These are phyloP conservation scores for Crax fasciolata DNA, from an alignment of 2,797 vertebrate species.

Conservation along the genomic window DNA sequence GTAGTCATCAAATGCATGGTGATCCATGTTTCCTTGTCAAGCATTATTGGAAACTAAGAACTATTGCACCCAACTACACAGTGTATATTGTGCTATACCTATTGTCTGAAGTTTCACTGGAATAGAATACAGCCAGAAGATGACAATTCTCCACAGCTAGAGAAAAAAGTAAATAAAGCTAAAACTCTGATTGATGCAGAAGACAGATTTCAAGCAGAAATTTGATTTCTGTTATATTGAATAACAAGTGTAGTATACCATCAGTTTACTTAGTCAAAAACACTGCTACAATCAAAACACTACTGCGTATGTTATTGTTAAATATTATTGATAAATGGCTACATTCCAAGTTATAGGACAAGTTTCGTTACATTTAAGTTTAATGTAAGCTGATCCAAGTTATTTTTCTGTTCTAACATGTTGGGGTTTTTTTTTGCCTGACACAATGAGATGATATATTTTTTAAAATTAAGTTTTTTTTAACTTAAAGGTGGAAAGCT, in stretches of 20 bases:
- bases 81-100: not conserved
- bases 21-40: not conserved
- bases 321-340: not conserved
- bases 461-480: not conserved
- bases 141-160: slow-evolving; percentile 22
- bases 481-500: not conserved
- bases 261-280: not conserved
- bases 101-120: not conserved
- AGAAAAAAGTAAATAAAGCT: not conserved
- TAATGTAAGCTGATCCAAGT: slow-evolving; percentile 11
- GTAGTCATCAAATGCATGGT: not conserved
- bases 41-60: not conserved
- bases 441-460: not conserved
- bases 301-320: not conserved
- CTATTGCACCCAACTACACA: too few species aligned
- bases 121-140: not conserved
- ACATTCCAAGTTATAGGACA: not conserved
- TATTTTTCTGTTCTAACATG: not conserved
- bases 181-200: not conserved
- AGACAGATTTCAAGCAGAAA: not conserved
- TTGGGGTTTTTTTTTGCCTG: not conserved
- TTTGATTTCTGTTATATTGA: slow-evolving; percentile 19
- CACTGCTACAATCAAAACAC: not conserved
- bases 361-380: not conserved
- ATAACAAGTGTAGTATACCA: not conserved